Conservation (phyloP, 2,797 vertebrate genomes). For the Basileuterus tristriatus region DNA sequence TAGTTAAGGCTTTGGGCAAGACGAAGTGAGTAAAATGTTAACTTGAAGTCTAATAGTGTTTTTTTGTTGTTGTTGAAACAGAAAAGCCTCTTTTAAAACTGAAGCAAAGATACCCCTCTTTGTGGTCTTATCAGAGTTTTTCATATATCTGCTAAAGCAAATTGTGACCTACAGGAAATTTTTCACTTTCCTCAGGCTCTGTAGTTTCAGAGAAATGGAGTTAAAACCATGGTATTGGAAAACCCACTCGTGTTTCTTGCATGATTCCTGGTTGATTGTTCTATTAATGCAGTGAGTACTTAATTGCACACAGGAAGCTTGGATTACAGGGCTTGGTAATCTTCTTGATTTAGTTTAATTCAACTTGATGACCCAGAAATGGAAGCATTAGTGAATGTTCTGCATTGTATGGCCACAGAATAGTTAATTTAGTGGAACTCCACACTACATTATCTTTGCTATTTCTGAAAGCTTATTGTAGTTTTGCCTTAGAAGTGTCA, state of each 20-base stretch:
- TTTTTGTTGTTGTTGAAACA: background rate
- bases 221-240: background rate
- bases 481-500: background rate
- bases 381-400: background rate
- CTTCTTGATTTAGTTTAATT: constrained; percentile 9
- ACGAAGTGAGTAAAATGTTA: background rate
- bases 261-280: background rate
- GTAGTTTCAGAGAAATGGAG: background rate
- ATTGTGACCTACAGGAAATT: background rate
- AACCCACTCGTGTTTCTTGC: background rate
- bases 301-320: background rate
- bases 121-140: background rate
- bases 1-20: background rate
- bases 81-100: background rate
- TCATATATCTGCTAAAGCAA: background rate
- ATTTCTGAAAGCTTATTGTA: background rate
- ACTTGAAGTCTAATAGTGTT: fast-evolving
- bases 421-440: constrained; percentile 13
- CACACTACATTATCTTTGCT: background rate
- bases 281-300: background rate
- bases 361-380: constrained; percentile 8
- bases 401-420: background rate
- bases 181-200: background rate
- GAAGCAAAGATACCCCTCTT: background rate
- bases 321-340: background rate